Base-by-base conservation (phyloP, 2,888 invertebrate species). In the Alitta virens region DNA sequence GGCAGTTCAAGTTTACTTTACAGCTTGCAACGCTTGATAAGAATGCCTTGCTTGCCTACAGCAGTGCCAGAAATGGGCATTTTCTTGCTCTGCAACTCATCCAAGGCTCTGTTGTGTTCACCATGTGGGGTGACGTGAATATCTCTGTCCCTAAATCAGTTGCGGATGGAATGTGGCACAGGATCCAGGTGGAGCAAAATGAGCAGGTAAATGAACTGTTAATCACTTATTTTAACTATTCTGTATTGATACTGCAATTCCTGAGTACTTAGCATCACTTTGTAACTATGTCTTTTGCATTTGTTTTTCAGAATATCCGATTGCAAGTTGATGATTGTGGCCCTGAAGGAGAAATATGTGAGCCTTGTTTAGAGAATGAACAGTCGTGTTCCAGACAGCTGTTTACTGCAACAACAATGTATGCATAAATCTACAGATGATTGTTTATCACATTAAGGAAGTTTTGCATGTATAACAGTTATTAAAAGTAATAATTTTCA, bases 21-120 rank as follows among this genome's bases (percentile, higher is more conserved):
- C 89, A 92, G 61, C 94, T 95, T 82, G 75, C 95, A 0, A 96
- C 95, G 0, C 90, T 91, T 1, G 92, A 92, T 80, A 87, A 88
- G 0, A 89, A 94, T 78, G 89, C 92, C 0, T 84, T 97, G 12
- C 83, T 97, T n/a, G 85, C 94, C 0, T 97, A 95, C 81, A 95
- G 94, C 33, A 40, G 43, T 1, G 90, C 89, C 27, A 64, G 43
- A 12, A 66, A 46, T 16, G 86, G 92, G 0, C 94, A 94, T 82
- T 97, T 96, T 77, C 88, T 97, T 42, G 93, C 95, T 0, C 86
- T 97, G 66, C 95, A 97, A 83, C 82, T 97, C 56, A 86, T 94
- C 0, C 87, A 88, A 62, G 94, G 95, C 1, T 88, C 88, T 72
- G 90, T 93, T 0, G 86, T 90, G 21, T 94, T 97, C 81, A 93